These are phyloP conservation scores for Polylopha cassiicola DNA, from an alignment of 2,888 invertebrate genomes.

Conservation along the genomic window DNA sequence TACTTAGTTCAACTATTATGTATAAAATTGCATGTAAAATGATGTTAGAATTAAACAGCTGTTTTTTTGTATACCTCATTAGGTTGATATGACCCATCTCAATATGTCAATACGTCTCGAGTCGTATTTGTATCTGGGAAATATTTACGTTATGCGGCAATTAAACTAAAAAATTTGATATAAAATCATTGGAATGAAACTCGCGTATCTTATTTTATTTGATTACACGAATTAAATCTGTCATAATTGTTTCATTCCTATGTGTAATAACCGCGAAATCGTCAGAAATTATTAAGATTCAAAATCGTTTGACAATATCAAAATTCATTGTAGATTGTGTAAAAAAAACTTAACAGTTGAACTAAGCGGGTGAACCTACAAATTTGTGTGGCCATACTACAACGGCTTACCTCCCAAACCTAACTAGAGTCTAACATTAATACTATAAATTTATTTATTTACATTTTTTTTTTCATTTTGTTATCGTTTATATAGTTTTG, in stretches of 20 bases:
- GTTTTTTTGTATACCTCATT: slow-evolving; percentile 26
- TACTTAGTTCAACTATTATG: slow-evolving; percentile 30
- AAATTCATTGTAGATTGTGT: background rate
- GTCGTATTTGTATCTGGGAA: too few species aligned
- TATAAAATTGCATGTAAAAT: slow-evolving; percentile 21
- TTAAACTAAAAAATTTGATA: too few species aligned
- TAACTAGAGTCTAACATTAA: slow-evolving; percentile 60
- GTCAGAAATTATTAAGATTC: too few species aligned
- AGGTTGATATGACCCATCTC: too few species aligned
- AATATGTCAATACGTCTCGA: too few species aligned
- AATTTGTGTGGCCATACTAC: slow-evolving; percentile 45
- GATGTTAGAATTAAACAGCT: background rate
- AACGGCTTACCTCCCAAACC: slow-evolving; percentile 54
- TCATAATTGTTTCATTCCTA: too few species aligned
- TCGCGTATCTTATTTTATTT: too few species aligned
- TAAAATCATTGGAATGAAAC: too few species aligned
- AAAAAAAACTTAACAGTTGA: slow-evolving; percentile 25
- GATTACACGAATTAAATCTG: too few species aligned
- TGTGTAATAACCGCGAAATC: too few species aligned
- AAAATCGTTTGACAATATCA: too few species aligned
- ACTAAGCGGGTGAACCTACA: slow-evolving; percentile 37
- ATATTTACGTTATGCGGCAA: too few species aligned
- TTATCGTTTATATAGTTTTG: slow-evolving; percentile 69
- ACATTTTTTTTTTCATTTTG: slow-evolving; percentile 54
- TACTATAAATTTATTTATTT: slow-evolving; percentile 63